Evolutionary conservation across 1,140 invertebrate species (phyloP), one percentile per base, ranked within the genome.

Genomic region (Physella acuta): DNA sequence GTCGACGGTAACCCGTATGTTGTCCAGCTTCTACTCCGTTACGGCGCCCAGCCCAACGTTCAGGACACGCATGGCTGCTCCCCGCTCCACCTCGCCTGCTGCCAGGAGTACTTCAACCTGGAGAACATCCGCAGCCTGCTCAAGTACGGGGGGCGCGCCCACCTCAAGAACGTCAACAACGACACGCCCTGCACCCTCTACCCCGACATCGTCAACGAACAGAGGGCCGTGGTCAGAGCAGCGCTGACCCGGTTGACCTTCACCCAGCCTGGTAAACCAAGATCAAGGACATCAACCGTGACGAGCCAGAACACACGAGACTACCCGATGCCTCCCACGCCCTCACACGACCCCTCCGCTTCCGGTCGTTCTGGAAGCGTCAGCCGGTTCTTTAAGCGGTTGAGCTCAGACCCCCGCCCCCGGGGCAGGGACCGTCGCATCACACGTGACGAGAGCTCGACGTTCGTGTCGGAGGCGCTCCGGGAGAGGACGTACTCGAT

Each of bases 81-180:
- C 3, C 88, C 88, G 0, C 82, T 89, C 0, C 88, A 89, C 76
- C 74, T 89, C 36, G 87, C 86, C 37, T 85, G 86, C 24, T 84
- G 85, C 61, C 86, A 87, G 73, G 81, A 85, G 17, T 82, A 81
- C 52, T 85, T 88, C 28, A 85, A 86, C 26, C 85, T 85, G 83
- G 85, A 88, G 52, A 87, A 87, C 70, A 85, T 88, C 28, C 79
- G 86, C 24, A 80, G 87, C 69, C 80, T 90, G 61, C 73, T 89
- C 64, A 86, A 88, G 75, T 81, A 82, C 61, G 88, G 88, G 37
- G 88, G 85, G 8, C 82, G 85, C 73, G 85, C 89, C 36, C 78
- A 82, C 33, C 61, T 83, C 14, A 73, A 73, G 17, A 89, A 89
- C 77, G 78, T 82, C 11, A 72, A 77, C 16, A 85, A 85, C 0